phyloP scores from a whole-genome alignment of 2,113 vertebrate genomes.

The Hyperopisus bebe region DNA sequence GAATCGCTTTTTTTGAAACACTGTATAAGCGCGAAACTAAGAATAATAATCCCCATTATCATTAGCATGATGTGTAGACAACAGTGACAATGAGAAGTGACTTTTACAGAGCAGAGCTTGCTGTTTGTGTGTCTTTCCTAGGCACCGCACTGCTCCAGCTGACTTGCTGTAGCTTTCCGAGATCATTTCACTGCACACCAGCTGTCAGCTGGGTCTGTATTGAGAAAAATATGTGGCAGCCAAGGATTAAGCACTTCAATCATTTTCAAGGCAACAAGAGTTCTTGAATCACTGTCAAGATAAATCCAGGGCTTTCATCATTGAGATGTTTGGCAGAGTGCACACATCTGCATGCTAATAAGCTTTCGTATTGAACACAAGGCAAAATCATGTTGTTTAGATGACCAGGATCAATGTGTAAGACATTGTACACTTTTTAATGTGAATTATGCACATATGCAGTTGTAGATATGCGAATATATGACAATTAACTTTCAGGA shows the following conservation, averaged over 20 bases:
- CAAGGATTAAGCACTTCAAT: slow-evolving; percentile 16
- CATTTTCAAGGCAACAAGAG: slow-evolving; percentile 12
- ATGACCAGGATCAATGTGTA: neutral
- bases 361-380: neutral
- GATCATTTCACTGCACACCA: neutral
- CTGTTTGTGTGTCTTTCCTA: neutral
- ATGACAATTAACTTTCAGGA: neutral
- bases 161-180: neutral
- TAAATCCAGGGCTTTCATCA: slow-evolving; percentile 6
- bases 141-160: neutral
- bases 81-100: neutral
- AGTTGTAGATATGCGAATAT: neutral
- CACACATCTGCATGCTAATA: slow-evolving; percentile 7
- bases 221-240: slow-evolving; percentile 5
- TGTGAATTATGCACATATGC: neutral
- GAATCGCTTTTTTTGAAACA: neutral
- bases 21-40: neutral
- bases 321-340: neutral
- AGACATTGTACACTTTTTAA: neutral
- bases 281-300: slow-evolving; percentile 17
- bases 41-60: neutral
- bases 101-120: neutral
- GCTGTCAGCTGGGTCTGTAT: slow-evolving; percentile 8
- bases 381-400: neutral
- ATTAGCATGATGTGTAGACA: neutral